Conservation (phyloP, 2,113 vertebrate species). For the Conger conger region DNA sequence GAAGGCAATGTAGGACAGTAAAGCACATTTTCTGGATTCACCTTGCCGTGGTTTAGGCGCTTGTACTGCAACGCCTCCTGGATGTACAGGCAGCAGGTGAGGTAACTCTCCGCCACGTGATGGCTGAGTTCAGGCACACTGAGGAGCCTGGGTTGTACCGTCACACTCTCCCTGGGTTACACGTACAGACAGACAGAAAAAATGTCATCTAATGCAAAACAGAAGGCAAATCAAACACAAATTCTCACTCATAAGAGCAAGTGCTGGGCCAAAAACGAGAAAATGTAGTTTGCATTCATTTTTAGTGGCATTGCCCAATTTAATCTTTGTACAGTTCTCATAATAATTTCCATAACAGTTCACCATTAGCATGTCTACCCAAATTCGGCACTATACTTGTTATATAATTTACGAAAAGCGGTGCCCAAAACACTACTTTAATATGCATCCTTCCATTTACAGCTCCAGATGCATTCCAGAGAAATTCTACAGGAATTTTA, state of each 20-base stretch:
- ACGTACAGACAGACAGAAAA: neutral
- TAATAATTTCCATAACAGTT: neutral
- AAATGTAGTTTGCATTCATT: neutral
- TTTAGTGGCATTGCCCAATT: too few relatives aligned
- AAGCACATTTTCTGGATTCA: slow-evolving; percentile 44
- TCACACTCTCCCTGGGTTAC: slow-evolving; percentile 75
- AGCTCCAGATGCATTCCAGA: neutral
- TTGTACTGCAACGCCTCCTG: slow-evolving; percentile 95
- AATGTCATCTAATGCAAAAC: neutral
- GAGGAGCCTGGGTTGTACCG: slow-evolving; percentile 82
- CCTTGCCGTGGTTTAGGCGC: slow-evolving; percentile 91
- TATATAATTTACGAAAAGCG: too few relatives aligned
- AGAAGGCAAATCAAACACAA: neutral
- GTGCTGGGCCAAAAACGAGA: neutral
- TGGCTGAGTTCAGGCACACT: slow-evolving; percentile 91
- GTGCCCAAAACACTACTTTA: too few relatives aligned
- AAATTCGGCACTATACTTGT: too few relatives aligned
- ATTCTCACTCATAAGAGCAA: neutral
- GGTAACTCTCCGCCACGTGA: slow-evolving; percentile 93
- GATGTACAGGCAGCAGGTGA: slow-evolving; percentile 88
- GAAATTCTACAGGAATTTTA: slow-evolving; percentile 31
- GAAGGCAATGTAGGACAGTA: too few relatives aligned
- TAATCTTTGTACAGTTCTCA: too few relatives aligned
- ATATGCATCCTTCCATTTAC: too few relatives aligned
- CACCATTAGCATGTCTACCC: neutral